Conservation (phyloP, 2,888 invertebrate genomes). For the Patella pellucida region DNA sequence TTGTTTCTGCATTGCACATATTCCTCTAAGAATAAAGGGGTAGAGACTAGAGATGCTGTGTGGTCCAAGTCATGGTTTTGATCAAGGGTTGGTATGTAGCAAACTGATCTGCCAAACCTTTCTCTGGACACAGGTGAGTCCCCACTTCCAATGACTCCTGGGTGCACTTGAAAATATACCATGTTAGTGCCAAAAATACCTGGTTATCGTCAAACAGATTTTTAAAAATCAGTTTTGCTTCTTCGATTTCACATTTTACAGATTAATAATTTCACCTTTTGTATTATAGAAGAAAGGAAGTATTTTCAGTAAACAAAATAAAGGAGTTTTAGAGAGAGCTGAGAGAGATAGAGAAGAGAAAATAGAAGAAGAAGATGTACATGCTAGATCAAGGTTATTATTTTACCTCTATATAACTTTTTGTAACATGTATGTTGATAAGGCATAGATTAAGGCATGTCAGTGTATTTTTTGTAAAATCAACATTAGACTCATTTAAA, state of each 20-base stretch:
- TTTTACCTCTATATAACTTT: not conserved
- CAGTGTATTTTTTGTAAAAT: too few relatives aligned
- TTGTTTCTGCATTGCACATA: too few relatives aligned
- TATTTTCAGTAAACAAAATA: conserved; percentile 64
- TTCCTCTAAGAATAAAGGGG: too few relatives aligned
- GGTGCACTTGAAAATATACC: not conserved
- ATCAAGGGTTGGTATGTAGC: not conserved
- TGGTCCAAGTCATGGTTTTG: not conserved
- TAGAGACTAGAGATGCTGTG: not conserved
- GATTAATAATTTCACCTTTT: not conserved
- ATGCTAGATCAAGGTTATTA: conserved; percentile 72
- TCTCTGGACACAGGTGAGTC: not conserved
- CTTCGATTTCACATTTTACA: not conserved
- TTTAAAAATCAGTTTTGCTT: not conserved
- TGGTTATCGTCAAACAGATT: not conserved
- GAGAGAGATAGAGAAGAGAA: conserved; percentile 69
- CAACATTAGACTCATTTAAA: too few relatives aligned
- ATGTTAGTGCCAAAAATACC: not conserved
- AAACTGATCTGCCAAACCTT: not conserved
- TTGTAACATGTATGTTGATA: too few relatives aligned
- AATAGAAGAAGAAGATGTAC: conserved; percentile 63
- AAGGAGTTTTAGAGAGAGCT: conserved; percentile 67
- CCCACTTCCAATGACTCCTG: too few relatives aligned
- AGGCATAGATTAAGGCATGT: too few relatives aligned
- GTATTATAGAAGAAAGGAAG: conserved; percentile 48